A percentile compares a stretch with the other conserved stretches of the same genome.
These are phyloP conservation scores for Scaeva pyrastri DNA, from an alignment of 2,888 invertebrate species.

Conservation along the genomic window DNA sequence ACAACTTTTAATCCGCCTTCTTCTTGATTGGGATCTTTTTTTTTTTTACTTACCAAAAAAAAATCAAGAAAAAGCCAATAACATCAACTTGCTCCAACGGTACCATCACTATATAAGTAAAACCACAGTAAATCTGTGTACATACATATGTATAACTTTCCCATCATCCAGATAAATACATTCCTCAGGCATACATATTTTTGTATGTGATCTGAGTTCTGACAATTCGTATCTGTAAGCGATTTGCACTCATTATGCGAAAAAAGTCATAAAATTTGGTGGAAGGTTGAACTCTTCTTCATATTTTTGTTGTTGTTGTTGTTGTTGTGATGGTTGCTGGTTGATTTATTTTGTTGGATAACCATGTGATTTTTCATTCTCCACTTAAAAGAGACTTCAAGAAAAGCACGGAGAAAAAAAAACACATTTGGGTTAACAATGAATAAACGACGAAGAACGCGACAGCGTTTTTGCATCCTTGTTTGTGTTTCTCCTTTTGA, in stretches of 20 bases:
- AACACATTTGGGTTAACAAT: conserved; percentile 3
- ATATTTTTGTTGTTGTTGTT: not conserved
- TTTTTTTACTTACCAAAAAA: conserved; percentile 8
- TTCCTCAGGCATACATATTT: conserved; percentile 5
- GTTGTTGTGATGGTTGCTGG: not conserved
- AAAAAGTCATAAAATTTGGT: conserved; percentile 44
- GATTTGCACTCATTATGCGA: conserved; percentile 44
- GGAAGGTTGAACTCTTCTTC: conserved; percentile 22
- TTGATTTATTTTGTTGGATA: conserved; percentile 1
- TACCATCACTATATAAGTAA: not conserved
- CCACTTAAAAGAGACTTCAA: not conserved
- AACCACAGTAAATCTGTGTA: not conserved
- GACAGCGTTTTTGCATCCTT: not conserved
- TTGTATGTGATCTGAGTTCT: conserved; percentile 13
- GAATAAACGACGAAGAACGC: not conserved
- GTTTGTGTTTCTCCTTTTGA: not conserved
- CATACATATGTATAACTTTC: not conserved
- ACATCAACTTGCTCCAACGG: conserved; percentile 34
- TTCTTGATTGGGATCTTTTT: conserved; percentile 28
- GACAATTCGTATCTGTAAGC: conserved; percentile 24
- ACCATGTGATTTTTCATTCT: conserved; percentile 14
- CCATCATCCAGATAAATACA: conserved; percentile 21
- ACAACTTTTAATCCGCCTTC: conserved; percentile 16
- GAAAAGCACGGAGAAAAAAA: not conserved
- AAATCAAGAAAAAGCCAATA: not conserved